A percentile compares a stretch with the other conserved stretches of the same genome.
Conservation (phyloP, 2,888 invertebrate species). For the Megamerina dolium region DNA sequence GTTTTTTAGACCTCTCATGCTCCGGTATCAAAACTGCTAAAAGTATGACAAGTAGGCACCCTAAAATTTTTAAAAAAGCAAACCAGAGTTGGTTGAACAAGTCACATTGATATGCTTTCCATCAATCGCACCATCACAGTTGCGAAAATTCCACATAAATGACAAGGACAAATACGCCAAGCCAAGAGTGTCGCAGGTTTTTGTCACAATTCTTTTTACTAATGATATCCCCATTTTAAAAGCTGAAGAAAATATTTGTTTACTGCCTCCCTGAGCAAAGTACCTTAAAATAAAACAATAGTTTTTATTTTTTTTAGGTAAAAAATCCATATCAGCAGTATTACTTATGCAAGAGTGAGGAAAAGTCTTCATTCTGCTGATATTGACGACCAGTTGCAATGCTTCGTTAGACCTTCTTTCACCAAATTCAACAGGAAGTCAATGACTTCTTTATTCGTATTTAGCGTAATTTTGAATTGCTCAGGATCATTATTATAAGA, state of each 20-base stretch:
- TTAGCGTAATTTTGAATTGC: neutral
- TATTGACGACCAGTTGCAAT: slow-evolving; percentile 4
- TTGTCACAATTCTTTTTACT: slow-evolving; percentile 1
- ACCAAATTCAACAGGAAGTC: neutral
- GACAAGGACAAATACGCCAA: slow-evolving; percentile 5
- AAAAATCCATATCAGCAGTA: neutral
- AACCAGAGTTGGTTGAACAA: slow-evolving; percentile 11
- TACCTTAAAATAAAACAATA: slow-evolving; percentile 1
- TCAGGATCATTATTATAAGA: slow-evolving; percentile 2
- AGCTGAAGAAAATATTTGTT: neutral
- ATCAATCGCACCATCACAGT: slow-evolving; percentile 18
- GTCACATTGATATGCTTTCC: slow-evolving; percentile 17
- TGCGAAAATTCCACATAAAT: slow-evolving; percentile 17
- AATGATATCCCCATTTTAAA: slow-evolving; percentile 6
- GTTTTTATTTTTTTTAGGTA: neutral
- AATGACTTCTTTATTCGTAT: slow-evolving; percentile 1
- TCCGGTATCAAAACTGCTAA: slow-evolving; percentile 11
- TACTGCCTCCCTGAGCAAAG: slow-evolving; percentile 5
- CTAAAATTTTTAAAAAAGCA: slow-evolving; percentile 16
- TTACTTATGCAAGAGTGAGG: slow-evolving; percentile 1
- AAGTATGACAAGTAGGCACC: slow-evolving; percentile 12
- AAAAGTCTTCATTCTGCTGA: slow-evolving; percentile 7
- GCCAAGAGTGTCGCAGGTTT: slow-evolving; percentile 5
- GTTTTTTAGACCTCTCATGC: too few species aligned
- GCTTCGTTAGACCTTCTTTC: neutral